Percentiles rank a stretch among this genome's conserved stretches.
phyloP scores from a whole-genome alignment of 2,113 vertebrate species.

The Catharus minimus region DNA sequence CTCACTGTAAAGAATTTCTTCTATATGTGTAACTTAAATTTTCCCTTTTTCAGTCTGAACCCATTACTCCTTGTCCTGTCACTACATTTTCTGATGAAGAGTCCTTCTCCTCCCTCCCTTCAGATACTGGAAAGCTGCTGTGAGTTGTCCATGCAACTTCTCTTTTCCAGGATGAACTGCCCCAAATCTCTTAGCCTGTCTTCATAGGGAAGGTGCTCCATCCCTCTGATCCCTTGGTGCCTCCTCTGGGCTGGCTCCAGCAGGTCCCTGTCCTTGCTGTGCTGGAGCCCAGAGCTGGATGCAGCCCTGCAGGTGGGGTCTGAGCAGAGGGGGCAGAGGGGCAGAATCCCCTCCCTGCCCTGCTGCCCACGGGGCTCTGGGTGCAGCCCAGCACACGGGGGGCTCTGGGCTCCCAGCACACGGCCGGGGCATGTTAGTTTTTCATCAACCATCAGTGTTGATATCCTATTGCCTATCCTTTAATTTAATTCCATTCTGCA shows the following conservation, averaged over 20 bases:
- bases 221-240: no score
- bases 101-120: neutral
- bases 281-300: neutral
- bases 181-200: neutral
- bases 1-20: neutral
- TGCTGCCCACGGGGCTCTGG: no score
- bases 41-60: neutral
- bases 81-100: neutral
- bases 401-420: neutral
- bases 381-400: neutral
- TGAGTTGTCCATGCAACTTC: neutral
- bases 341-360: no score
- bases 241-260: rapidly evolving
- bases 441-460: neutral
- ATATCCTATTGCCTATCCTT: neutral
- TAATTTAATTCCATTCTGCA: neutral
- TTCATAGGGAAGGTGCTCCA: neutral
- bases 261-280: neutral
- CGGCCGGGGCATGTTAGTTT: rapidly evolving
- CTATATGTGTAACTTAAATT: neutral
- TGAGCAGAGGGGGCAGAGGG: neutral
- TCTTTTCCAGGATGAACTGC: neutral
- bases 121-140: neutral
- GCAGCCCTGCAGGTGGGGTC: neutral
- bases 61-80: neutral